Conservation (phyloP, 2,113 vertebrate species). For the rat (Rattus norvegicus) region DNA sequence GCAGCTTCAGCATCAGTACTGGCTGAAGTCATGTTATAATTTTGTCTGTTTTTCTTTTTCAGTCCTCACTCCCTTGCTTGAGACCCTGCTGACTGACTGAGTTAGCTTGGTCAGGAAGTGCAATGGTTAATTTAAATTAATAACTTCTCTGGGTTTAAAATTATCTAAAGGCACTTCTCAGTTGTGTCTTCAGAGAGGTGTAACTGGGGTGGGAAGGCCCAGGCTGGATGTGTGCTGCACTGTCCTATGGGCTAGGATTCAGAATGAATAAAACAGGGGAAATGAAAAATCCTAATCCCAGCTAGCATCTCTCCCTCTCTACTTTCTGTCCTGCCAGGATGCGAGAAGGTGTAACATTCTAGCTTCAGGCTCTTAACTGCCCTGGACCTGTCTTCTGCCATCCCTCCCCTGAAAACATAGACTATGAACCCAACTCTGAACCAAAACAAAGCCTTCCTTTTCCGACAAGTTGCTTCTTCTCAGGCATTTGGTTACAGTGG, state of each 20-base stretch:
- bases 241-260: too few species aligned
- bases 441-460: neutral
- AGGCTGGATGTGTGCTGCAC: neutral
- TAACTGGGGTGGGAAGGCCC: neutral
- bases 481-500: neutral
- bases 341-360: neutral
- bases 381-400: too few species aligned
- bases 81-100: too few species aligned
- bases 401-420: neutral
- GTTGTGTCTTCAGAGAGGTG: neutral
- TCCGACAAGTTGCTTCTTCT: neutral
- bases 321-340: neutral
- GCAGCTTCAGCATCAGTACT: too few species aligned
- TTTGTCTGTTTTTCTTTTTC: too few species aligned
- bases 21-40: too few species aligned
- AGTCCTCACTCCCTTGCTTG: too few species aligned
- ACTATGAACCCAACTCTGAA: neutral
- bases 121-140: neutral
- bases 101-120: too few species aligned
- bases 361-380: neutral
- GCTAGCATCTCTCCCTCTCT: neutral
- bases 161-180: neutral
- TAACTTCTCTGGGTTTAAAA: neutral
- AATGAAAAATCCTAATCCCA: too few species aligned
- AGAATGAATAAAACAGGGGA: neutral